These are phyloP conservation scores for Dufourea novaeangliae DNA, from an alignment of 1,140 invertebrate species.

Conservation along the genomic window DNA sequence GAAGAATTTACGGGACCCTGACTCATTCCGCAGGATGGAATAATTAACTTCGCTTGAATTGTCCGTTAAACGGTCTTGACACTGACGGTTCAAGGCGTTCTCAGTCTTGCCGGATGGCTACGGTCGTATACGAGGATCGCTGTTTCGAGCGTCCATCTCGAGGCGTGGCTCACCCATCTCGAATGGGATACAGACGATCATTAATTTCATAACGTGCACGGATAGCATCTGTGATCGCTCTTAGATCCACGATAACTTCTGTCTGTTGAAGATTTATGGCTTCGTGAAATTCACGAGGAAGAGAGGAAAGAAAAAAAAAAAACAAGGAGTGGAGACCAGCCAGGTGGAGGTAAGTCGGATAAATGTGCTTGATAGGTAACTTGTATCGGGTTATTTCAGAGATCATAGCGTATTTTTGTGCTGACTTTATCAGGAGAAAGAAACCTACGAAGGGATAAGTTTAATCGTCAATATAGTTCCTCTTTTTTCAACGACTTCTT, in stretches of 20 bases:
- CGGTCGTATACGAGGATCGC: slow-evolving; percentile 2
- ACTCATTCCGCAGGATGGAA: slow-evolving; percentile 70
- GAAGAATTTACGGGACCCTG: slow-evolving; percentile 48
- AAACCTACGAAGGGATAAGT: no score
- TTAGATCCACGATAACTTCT: neutral
- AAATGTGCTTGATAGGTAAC: no score
- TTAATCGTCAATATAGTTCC: no score
- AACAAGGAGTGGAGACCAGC: no score
- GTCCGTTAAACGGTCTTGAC: slow-evolving; percentile 70
- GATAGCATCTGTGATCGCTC: neutral
- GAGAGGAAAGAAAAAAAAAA: neutral
- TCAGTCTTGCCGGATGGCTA: slow-evolving; percentile 38
- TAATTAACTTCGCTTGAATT: slow-evolving; percentile 72
- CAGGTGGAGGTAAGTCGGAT: no score
- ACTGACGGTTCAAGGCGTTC: slow-evolving; percentile 59
- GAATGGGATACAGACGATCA: neutral
- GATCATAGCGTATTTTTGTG: no score
- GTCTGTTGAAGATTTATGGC: neutral
- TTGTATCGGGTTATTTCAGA: no score
- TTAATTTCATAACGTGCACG: neutral
- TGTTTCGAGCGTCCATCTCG: neutral
- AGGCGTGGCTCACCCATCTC: no score
- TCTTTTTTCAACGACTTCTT: no score
- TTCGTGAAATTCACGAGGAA: neutral
- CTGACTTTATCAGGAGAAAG: no score